Base-by-base conservation (phyloP, 2,797 vertebrate species). In the Kryptopterus vitreolus region DNA sequence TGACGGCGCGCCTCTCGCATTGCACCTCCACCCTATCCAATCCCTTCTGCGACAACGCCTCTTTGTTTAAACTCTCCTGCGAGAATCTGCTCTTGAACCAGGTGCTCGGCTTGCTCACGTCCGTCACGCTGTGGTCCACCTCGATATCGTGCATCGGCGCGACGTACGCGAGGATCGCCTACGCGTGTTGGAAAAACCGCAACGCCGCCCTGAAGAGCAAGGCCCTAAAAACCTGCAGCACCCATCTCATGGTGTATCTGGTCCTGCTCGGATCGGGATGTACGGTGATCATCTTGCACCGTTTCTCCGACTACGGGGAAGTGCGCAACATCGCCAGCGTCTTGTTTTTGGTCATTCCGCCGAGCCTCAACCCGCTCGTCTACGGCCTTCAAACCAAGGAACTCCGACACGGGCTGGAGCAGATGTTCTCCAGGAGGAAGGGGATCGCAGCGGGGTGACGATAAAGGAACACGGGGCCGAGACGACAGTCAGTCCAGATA, bases 31-130 rank as follows among this genome's bases (percentile, higher is more conserved):
- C 88, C 0, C 89, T 96, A 68, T 79, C 73, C 6, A 93, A 94
- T 86, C 91, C 90, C 0, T 94, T 90, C 85, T 96, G 95, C 2
- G 92, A 95, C 71, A 95, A 95, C 70, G 90, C 95, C 79, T 94
- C 94, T 46, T 85, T 96, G 0, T 94, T 95, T 35, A 90, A 89
- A 63, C 91, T 95, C 43, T 94, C 94, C 0, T 95, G 94, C 0
- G 93, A 94, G 0, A 93, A 90, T 16, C 89, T 90, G 0, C 15
- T 82, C 0, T 82, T 93, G 79, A 96, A 95, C 52, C 84, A 95
- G 15, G 87, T 92, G 35, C 94, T 92, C 0, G 94, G 95, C 1
- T 87, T 95, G 2, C 29, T 88, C 0, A 89, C 89, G 0, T 90
- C 94, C 0, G 89, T 88, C 7, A 31, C 92, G 0, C 84, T 91